Evolutionary conservation across 1,140 invertebrate genomes (phyloP).

Genomic region (Meloidogyne exigua): DNA sequence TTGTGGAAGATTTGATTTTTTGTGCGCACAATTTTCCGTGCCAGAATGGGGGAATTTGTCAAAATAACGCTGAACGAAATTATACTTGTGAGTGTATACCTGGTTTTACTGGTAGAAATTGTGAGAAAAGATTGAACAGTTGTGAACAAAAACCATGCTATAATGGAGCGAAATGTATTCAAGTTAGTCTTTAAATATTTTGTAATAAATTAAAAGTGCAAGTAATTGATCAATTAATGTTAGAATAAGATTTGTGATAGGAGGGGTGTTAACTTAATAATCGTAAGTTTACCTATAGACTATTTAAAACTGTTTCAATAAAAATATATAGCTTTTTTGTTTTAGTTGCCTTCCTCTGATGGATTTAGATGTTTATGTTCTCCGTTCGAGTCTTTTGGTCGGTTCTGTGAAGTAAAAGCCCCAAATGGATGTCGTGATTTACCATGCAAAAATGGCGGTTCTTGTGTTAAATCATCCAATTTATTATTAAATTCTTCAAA

Average conservation of each 20-base stretch:
- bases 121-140: conserved; percentile 33
- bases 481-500: background rate
- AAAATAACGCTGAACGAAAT: conserved; percentile 48
- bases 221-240: too few relatives aligned
- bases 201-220: too few relatives aligned
- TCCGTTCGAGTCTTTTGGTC: conserved; percentile 27
- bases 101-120: conserved; percentile 55
- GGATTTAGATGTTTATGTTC: conserved; percentile 36
- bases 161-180: conserved; percentile 34
- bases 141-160: conserved; percentile 34
- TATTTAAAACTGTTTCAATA: too few relatives aligned
- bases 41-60: conserved; percentile 33
- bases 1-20: conserved; percentile 29
- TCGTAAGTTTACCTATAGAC: too few relatives aligned
- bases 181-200: conserved; percentile 18
- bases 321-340: background rate
- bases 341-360: background rate
- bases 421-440: conserved; percentile 21
- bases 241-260: too few relatives aligned
- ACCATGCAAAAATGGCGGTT: conserved; percentile 38
- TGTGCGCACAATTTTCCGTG: conserved; percentile 31
- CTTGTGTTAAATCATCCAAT: conserved; percentile 16
- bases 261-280: too few relatives aligned
- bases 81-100: conserved; percentile 61
- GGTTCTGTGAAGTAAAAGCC: conserved; percentile 34